phyloP scores from a whole-genome alignment of 2,888 invertebrate genomes.

The Cantharis rustica region DNA sequence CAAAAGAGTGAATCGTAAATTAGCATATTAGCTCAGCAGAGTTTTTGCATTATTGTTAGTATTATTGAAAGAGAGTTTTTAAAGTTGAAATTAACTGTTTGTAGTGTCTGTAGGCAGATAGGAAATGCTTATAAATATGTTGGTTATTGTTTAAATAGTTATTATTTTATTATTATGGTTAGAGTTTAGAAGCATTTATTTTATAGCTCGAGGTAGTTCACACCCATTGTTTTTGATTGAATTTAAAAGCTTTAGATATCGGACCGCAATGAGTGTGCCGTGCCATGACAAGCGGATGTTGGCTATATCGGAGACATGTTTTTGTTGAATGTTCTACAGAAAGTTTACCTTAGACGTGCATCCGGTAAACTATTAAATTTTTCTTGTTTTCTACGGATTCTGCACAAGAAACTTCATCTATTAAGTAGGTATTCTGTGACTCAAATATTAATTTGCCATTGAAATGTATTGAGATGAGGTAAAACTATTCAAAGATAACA shows the following conservation, averaged over 20 bases:
- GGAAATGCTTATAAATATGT: not conserved
- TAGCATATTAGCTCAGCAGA: not conserved
- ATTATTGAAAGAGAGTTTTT: not conserved
- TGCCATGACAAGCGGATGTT: constrained; percentile 24
- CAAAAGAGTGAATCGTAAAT: not conserved
- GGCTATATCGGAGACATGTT: constrained; percentile 19
- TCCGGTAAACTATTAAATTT: constrained; percentile 20
- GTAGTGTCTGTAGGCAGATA: not conserved
- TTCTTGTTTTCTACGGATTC: constrained; percentile 15
- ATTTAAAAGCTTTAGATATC: not conserved
- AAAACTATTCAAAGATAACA: not conserved
- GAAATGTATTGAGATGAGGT: not conserved
- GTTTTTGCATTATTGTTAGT: not conserved
- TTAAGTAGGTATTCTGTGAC: not conserved
- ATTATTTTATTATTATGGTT: not conserved
- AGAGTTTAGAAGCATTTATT: not conserved
- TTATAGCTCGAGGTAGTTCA: constrained; percentile 15
- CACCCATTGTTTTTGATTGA: constrained; percentile 10
- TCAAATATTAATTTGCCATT: not conserved
- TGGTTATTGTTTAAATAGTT: not conserved
- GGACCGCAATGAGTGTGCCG: constrained; percentile 5
- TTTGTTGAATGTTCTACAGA: constrained; percentile 20
- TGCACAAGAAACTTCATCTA: constrained; percentile 1
- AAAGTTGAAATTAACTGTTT: not conserved
- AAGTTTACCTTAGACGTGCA: constrained; percentile 20